Evolutionary conservation across 2,888 invertebrate genomes (phyloP).

Genomic region (Oxyteleia sp.): DNA sequence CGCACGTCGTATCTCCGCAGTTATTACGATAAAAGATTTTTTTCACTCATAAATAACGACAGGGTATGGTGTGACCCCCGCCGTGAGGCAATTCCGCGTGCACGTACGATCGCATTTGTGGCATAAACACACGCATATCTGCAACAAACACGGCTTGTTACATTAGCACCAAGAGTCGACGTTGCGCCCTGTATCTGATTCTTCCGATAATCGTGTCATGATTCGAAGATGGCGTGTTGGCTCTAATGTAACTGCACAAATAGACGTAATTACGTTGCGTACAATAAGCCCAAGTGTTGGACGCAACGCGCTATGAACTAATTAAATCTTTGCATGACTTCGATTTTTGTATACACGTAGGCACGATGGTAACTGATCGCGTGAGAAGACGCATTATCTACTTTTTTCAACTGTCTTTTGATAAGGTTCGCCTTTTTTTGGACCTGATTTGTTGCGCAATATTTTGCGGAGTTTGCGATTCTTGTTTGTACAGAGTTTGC

Average conservation of each 20-base stretch:
- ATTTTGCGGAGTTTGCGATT: no score
- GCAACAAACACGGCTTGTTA: slow-evolving; percentile 63
- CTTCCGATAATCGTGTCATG: slow-evolving; percentile 70
- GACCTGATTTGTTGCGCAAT: no score
- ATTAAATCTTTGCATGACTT: slow-evolving; percentile 72
- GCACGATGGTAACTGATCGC: slow-evolving; percentile 63
- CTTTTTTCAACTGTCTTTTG: no score
- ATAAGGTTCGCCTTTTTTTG: no score
- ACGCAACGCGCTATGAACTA: slow-evolving; percentile 58
- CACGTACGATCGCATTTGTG: slow-evolving; percentile 79
- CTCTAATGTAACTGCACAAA: slow-evolving; percentile 62
- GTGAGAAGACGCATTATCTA: slow-evolving; percentile 62
- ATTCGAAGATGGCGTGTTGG: slow-evolving; percentile 73
- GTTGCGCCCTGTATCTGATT: slow-evolving; percentile 66
- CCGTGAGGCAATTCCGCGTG: slow-evolving; percentile 81
- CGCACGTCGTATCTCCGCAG: slow-evolving; percentile 78
- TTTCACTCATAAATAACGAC: slow-evolving; percentile 84
- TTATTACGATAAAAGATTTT: slow-evolving; percentile 85
- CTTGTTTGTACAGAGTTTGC: no score
- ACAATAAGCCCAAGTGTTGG: slow-evolving; percentile 54
- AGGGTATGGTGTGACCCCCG: slow-evolving; percentile 81
- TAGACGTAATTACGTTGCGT: slow-evolving; percentile 68
- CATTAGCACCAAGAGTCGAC: slow-evolving; percentile 65
- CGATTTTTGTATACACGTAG: slow-evolving; percentile 55
- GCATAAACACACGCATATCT: slow-evolving; percentile 73